Conservation (phyloP, 2,888 invertebrate genomes). For the Tipula vernalis region DNA sequence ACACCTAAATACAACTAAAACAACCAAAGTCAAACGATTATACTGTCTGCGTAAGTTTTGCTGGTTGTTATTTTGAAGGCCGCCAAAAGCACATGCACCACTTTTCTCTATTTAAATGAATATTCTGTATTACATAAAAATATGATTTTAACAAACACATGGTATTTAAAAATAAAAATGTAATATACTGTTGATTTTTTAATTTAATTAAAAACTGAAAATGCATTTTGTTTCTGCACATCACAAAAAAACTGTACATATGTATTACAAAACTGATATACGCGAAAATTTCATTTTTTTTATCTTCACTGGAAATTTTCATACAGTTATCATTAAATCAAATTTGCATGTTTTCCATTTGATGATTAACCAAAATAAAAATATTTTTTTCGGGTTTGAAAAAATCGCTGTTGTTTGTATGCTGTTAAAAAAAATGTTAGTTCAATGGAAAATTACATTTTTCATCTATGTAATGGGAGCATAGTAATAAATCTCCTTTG, state of each 20-base stretch:
- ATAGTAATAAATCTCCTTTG: not conserved
- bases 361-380: not conserved
- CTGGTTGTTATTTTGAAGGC: too few species aligned
- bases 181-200: not conserved
- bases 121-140: not conserved
- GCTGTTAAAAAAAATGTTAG: not conserved
- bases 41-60: too few species aligned
- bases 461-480: not conserved
- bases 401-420: not conserved
- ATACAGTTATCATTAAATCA: not conserved
- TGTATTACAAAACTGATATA: not conserved
- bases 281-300: not conserved
- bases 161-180: not conserved
- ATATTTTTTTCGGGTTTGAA: not conserved
- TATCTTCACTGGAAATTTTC: too few species aligned
- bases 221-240: not conserved
- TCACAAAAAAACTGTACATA: not conserved
- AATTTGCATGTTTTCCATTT: not conserved
- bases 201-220: not conserved
- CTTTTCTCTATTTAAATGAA: too few species aligned
- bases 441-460: not conserved
- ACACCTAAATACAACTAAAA: too few species aligned
- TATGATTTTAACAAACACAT: not conserved
- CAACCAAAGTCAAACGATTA: too few species aligned
- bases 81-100: too few species aligned